Conservation (phyloP, 2,113 vertebrate species). For the Nesoenas mayeri region DNA sequence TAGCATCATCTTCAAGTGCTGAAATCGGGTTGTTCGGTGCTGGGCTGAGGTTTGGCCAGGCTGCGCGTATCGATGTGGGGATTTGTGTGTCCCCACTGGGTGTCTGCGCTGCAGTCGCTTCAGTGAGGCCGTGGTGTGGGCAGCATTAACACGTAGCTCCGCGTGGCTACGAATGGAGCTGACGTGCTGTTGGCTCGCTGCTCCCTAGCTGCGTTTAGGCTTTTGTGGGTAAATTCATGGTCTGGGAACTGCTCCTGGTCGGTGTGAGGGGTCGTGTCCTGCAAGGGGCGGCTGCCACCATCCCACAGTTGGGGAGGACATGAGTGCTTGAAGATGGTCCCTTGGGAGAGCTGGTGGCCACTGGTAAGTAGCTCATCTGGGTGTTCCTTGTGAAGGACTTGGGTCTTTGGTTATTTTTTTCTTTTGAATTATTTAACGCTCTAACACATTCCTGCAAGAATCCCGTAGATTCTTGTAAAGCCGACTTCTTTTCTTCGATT, state of each 20-base stretch:
- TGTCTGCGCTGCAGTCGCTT: not conserved
- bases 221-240: not conserved
- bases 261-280: not conserved
- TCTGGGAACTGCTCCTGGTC: not conserved
- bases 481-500: not conserved
- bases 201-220: not conserved
- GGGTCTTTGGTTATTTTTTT: not conserved
- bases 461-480: not conserved
- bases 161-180: not conserved
- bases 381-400: not conserved
- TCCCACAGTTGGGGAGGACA: not conserved
- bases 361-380: constrained; percentile 1
- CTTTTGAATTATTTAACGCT: not conserved
- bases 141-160: not conserved
- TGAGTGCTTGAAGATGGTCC: not conserved
- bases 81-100: not conserved
- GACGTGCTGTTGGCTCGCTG: not conserved
- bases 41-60: not conserved
- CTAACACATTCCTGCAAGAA: constrained; percentile 5
- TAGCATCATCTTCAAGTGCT: not conserved
- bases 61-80: accelerated
- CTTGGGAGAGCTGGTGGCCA: not conserved
- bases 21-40: not conserved
- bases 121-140: not conserved
- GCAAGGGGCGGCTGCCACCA: not conserved